Percentiles rank a stretch among this genome's conserved stretches.
phyloP scores from a whole-genome alignment of 2,113 vertebrate species.

The Melozone crissalis region DNA sequence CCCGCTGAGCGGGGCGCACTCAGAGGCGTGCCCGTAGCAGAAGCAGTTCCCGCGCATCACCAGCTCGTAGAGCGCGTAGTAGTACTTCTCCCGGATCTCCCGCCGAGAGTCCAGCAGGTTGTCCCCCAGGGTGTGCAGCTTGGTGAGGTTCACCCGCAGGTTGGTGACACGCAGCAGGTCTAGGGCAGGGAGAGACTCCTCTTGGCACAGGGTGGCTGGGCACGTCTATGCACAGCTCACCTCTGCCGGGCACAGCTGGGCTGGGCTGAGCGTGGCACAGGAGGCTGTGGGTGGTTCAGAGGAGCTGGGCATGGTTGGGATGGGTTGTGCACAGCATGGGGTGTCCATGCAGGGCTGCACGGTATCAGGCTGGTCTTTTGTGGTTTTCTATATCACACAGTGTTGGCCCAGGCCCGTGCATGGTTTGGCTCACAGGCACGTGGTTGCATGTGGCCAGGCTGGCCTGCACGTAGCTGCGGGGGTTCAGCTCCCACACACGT shows the following conservation, averaged over 20 bases:
- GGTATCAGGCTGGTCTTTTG: not conserved
- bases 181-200: not conserved
- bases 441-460: not conserved
- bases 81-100: slow-evolving; percentile 97
- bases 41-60: slow-evolving; percentile 96
- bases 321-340: too few relatives aligned
- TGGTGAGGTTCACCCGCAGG: slow-evolving; percentile 93
- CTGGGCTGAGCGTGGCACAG: not conserved
- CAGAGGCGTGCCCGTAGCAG: slow-evolving; percentile 89
- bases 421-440: not conserved
- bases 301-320: not conserved
- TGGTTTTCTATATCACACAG: not conserved
- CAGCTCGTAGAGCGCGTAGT: slow-evolving; percentile 93
- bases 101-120: slow-evolving; percentile 88
- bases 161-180: slow-evolving; percentile 97
- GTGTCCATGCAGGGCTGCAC: not conserved
- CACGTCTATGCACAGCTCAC: fast-evolving
- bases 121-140: slow-evolving; percentile 94
- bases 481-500: not conserved
- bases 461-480: not conserved
- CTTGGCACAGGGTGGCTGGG: not conserved
- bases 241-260: fast-evolving
- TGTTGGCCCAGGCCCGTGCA: not conserved
- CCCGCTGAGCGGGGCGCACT: slow-evolving; percentile 80
- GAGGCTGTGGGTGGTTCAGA: not conserved